Percentiles rank a stretch among this genome's conserved stretches.
Evolutionary conservation across 1,140 invertebrate genomes (phyloP).

Genomic region (Drosophila lowei): DNA sequence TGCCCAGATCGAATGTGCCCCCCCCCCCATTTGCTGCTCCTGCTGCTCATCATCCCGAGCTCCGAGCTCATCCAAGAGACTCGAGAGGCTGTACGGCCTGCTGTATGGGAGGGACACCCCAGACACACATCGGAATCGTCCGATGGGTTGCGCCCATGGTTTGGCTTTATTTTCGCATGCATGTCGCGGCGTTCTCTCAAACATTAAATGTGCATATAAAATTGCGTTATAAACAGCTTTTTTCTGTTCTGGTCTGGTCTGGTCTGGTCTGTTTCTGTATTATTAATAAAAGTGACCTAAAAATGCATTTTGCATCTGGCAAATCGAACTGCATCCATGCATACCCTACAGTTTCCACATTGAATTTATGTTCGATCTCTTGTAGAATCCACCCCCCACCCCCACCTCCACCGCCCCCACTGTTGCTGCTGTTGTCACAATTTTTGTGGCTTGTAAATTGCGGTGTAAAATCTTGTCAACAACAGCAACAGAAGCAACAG

Average conservation of each 20-base stretch:
- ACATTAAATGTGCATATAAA: conserved; percentile 66
- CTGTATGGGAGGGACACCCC: conserved; percentile 3
- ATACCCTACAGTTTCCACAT: conserved; percentile 29
- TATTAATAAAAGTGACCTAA: conserved; percentile 74
- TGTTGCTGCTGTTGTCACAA: too few relatives aligned
- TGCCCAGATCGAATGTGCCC: conserved; percentile 38
- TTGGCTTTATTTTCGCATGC: conserved; percentile 27
- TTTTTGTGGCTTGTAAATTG: conserved; percentile 29
- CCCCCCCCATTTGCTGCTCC: not conserved
- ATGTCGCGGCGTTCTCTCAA: conserved; percentile 35
- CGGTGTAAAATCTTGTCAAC: conserved; percentile 37
- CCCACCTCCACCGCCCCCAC: not conserved
- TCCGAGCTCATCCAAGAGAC: too few relatives aligned
- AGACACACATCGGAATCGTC: too few relatives aligned
- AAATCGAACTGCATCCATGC: conserved; percentile 21
- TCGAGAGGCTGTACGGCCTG: not conserved
- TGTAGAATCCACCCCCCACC: not conserved
- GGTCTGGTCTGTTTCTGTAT: conserved; percentile 30
- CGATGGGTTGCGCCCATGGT: not conserved
- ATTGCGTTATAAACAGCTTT: conserved; percentile 56
- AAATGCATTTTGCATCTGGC: conserved; percentile 65
- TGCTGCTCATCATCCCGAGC: too few relatives aligned
- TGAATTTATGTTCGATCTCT: conserved; percentile 42
- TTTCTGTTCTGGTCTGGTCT: not conserved
- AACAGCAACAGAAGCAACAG: conserved; percentile 24